Conservation (phyloP, 92 coral and sea anemone genomes). For the Hydrozoanthus gracilis region DNA sequence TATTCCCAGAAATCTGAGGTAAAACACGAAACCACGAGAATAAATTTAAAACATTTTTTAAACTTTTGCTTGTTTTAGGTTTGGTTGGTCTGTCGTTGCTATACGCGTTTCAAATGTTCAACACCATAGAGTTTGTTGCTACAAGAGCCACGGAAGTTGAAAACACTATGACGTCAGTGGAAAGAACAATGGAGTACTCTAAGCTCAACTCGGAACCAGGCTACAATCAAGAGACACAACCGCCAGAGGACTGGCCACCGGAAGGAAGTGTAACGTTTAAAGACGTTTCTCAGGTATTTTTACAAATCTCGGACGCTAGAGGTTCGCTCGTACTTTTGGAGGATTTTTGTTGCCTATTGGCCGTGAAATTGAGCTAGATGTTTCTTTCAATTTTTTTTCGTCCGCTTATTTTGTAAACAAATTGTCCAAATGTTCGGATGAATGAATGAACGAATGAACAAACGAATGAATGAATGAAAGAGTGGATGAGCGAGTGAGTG, state of each 20-base stretch:
- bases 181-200: conserved; percentile 29
- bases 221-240: conserved; percentile 1
- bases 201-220: conserved; percentile 28
- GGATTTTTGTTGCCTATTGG: too few species aligned
- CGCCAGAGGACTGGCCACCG: conserved; percentile 23
- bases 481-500: too few species aligned
- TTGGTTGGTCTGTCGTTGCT: conserved; percentile 27
- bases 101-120: conserved; percentile 13
- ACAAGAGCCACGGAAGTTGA: conserved; percentile 31
- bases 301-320: not conserved
- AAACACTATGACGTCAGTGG: conserved; percentile 40
- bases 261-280: conserved; percentile 9
- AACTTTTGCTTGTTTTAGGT: conserved; percentile 4
- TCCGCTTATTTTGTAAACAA: too few species aligned
- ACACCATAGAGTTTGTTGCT: conserved; percentile 1
- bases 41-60: not conserved
- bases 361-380: not conserved
- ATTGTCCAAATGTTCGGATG: too few species aligned
- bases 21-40: not conserved
- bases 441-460: too few species aligned
- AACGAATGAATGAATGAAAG: too few species aligned
- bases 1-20: too few species aligned
- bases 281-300: conserved; percentile 25
- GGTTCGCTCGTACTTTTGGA: not conserved
- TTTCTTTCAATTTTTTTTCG: not conserved